These are phyloP conservation scores for Sturmia bella DNA, from an alignment of 2,888 invertebrate genomes.

Conservation along the genomic window DNA sequence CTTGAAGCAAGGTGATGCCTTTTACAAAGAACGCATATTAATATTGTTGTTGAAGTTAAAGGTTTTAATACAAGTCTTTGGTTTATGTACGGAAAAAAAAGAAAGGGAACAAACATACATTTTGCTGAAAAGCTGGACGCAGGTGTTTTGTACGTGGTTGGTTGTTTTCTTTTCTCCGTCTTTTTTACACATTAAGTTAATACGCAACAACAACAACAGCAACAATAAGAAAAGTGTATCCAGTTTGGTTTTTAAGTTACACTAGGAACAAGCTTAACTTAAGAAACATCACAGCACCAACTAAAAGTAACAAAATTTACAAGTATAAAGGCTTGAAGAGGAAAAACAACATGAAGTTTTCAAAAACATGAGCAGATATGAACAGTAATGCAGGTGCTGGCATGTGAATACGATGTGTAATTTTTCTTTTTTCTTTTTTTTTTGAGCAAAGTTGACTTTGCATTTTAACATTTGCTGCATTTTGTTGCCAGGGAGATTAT, in stretches of 20 bases:
- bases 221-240: conserved; percentile 25
- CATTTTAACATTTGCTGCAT: no score
- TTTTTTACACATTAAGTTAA: conserved; percentile 72
- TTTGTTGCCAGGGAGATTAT: not conserved
- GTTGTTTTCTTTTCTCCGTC: conserved; percentile 68
- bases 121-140: conserved; percentile 74
- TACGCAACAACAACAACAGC: conserved; percentile 48
- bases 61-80: conserved; percentile 63
- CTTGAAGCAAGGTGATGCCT: conserved; percentile 47
- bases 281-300: conserved; percentile 22
- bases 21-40: conserved; percentile 66
- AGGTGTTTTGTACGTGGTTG: conserved; percentile 77
- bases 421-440: no score
- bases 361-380: no score
- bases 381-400: no score
- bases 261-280: conserved; percentile 34
- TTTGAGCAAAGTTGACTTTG: no score
- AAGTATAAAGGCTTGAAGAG: no score
- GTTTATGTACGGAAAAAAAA: conserved; percentile 19
- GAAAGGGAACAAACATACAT: conserved; percentile 42
- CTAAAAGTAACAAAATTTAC: no score
- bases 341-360: no score
- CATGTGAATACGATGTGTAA: no score
- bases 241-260: not conserved
- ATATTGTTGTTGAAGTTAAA: conserved; percentile 62